A percentile compares a stretch with the other conserved stretches of the same genome.
Conservation (phyloP, 1,140 invertebrate genomes). For the Lasioglossum albipes region DNA sequence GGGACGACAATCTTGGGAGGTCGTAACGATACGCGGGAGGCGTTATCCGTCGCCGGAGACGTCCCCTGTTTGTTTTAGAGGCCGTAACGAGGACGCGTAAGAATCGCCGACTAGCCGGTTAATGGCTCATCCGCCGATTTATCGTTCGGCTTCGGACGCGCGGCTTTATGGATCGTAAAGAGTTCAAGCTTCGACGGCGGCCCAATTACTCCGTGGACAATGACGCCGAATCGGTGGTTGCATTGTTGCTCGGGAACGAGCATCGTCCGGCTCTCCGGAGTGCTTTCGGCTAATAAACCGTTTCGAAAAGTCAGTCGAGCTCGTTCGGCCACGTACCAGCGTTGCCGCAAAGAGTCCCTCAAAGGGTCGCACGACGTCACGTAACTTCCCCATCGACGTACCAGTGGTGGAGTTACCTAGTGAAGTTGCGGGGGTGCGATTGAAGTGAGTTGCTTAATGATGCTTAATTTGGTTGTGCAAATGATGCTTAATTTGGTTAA, state of each 20-base stretch:
- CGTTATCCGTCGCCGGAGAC: constrained; percentile 11
- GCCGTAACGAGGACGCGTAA: constrained; percentile 53
- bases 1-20: constrained; percentile 58
- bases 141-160: constrained; percentile 52
- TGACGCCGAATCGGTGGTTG: constrained; percentile 52
- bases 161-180: constrained; percentile 71
- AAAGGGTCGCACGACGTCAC: no score
- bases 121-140: constrained; percentile 67
- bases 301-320: not conserved
- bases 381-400: no score
- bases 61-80: constrained; percentile 64
- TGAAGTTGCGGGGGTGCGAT: no score
- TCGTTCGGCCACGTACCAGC: no score
- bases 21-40: constrained; percentile 45
- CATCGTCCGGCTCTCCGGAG: not conserved
- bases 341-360: no score
- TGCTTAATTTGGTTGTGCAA: no score
- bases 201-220: constrained; percentile 61
- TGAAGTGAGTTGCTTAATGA: no score
- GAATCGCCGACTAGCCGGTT: constrained; percentile 52
- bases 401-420: no score
- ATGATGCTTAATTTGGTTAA: no score
- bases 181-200: constrained; percentile 63
- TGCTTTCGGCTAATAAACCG: not conserved
- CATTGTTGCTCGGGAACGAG: constrained; percentile 43